phyloP scores from a whole-genome alignment of 2,888 invertebrate species.

The Acleris emargana region DNA sequence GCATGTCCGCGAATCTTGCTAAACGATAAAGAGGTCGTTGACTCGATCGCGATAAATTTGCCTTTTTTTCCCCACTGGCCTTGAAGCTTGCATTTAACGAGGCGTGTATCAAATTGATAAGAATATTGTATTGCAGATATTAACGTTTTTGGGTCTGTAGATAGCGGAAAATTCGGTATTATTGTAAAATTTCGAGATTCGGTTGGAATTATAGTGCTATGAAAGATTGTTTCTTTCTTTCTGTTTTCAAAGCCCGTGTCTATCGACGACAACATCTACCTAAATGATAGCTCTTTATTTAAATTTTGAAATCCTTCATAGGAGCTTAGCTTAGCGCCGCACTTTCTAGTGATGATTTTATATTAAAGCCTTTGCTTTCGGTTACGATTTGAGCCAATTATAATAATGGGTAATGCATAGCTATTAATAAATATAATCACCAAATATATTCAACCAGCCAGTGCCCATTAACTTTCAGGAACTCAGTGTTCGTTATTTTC shows the following conservation, averaged over 20 bases:
- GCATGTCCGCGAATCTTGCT: slow-evolving; percentile 61
- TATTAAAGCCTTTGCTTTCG: no score
- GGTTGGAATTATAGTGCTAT: background rate
- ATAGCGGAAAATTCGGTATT: slow-evolving; percentile 1
- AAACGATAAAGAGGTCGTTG: slow-evolving; percentile 75
- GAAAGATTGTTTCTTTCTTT: no score
- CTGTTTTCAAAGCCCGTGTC: no score
- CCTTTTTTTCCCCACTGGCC: slow-evolving; percentile 42
- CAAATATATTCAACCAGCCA: no score
- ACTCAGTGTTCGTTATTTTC: background rate
- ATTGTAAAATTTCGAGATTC: background rate
- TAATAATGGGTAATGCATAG: background rate
- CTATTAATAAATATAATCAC: no score
- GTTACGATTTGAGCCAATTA: no score
- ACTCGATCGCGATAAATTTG: slow-evolving; percentile 64
- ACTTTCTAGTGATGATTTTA: no score
- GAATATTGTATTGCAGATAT: slow-evolving; percentile 29
- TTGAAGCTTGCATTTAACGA: slow-evolving; percentile 32
- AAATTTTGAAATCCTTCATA: no score
- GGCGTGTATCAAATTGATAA: slow-evolving; percentile 26
- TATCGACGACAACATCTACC: no score
- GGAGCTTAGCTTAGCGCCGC: no score
- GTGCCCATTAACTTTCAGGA: no score
- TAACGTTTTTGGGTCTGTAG: slow-evolving; percentile 42
- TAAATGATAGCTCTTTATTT: no score